Conservation (phyloP, 2,888 invertebrate species). For the Cerastoderma edule region DNA sequence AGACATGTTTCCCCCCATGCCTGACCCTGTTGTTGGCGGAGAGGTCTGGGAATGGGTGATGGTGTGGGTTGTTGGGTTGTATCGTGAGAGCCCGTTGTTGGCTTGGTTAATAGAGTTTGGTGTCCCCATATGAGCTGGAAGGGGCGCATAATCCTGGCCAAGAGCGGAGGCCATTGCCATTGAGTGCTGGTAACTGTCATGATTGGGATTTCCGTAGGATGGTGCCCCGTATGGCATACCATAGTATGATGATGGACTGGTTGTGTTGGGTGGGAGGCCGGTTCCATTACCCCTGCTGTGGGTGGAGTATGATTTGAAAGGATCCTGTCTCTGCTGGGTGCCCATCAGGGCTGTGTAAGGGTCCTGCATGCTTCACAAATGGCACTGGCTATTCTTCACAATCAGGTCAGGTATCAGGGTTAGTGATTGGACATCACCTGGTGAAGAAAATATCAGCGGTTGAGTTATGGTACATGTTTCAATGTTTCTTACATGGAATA, state of each 20-base stretch:
- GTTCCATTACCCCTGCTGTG: slow-evolving; percentile 11
- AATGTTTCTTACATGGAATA: too few relatives aligned
- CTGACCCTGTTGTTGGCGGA: slow-evolving; percentile 30
- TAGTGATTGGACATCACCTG: too few relatives aligned
- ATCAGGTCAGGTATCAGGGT: too few relatives aligned
- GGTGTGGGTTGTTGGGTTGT: slow-evolving; percentile 46
- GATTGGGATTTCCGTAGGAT: slow-evolving; percentile 19
- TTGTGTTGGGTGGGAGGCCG: slow-evolving; percentile 12
- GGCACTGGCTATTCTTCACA: too few relatives aligned
- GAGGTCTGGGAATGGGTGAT: slow-evolving; percentile 46
- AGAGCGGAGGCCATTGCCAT: slow-evolving; percentile 42
- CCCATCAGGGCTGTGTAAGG: slow-evolving; percentile 66
- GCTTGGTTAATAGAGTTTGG: slow-evolving; percentile 30
- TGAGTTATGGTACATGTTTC: too few relatives aligned
- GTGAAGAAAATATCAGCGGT: too few relatives aligned
- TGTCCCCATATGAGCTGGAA: slow-evolving; percentile 53
- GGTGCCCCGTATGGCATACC: slow-evolving; percentile 48
- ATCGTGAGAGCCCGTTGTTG: slow-evolving; percentile 36
- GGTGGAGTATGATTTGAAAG: slow-evolving; percentile 31
- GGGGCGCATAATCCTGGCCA: slow-evolving; percentile 46
- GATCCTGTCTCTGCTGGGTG: slow-evolving; percentile 52
- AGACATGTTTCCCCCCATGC: slow-evolving; percentile 18
- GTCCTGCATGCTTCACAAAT: slow-evolving; percentile 60
- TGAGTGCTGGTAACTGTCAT: slow-evolving; percentile 32
- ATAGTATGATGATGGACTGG: slow-evolving; percentile 45